Conservation (phyloP, 2,888 invertebrate genomes). For the Drosophila cognata region DNA sequence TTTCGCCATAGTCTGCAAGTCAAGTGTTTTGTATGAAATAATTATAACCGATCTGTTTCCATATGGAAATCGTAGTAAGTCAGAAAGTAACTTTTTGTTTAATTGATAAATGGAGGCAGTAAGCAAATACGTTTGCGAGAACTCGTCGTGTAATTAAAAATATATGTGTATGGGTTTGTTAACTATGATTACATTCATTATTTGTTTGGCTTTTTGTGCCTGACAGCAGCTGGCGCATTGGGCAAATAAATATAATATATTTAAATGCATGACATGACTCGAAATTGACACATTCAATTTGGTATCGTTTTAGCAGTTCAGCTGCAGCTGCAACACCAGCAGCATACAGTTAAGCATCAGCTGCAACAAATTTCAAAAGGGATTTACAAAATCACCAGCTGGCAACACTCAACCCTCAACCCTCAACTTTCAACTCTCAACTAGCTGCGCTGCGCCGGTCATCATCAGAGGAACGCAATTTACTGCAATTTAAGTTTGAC, state of each 20-base stretch:
- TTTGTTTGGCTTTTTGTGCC: constrained; percentile 40
- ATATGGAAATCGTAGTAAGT: not conserved
- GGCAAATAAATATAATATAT: constrained; percentile 62
- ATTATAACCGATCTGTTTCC: not conserved
- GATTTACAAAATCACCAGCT: constrained; percentile 42
- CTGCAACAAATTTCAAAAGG: constrained; percentile 60
- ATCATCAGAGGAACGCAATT: constrained; percentile 28
- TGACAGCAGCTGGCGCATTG: constrained; percentile 58
- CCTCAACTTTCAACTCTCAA: not conserved
- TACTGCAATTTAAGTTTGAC: constrained; percentile 72
- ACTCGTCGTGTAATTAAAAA: constrained; percentile 33
- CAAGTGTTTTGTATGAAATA: no score
- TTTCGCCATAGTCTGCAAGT: not conserved
- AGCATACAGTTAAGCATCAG: constrained; percentile 40
- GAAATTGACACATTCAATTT: constrained; percentile 76
- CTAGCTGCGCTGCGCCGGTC: not conserved
- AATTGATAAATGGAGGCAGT: not conserved
- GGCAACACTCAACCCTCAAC: constrained; percentile 10
- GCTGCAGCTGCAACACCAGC: constrained; percentile 31
- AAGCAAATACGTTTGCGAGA: constrained; percentile 9
- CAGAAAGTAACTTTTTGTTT: not conserved
- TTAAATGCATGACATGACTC: constrained; percentile 65
- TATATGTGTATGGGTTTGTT: constrained; percentile 27
- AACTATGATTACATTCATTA: constrained; percentile 45
- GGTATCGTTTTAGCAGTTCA: constrained; percentile 58